Evolutionary conservation across 2,797 vertebrate species (phyloP).

Genomic region (Hoplostethus atlanticus): DNA sequence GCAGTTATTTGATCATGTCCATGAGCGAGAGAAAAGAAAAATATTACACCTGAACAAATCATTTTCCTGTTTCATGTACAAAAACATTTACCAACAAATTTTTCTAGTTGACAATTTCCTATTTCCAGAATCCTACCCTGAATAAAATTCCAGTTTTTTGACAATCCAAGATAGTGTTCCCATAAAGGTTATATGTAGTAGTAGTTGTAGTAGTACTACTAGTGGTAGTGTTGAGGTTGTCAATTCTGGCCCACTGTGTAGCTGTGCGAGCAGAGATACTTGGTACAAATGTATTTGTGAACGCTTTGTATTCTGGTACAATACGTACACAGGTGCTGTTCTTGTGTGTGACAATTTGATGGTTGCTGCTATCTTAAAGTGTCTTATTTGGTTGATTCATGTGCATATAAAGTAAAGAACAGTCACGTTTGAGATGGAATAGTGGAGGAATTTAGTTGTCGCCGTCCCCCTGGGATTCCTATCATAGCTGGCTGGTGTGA

Average conservation of each 20-base stretch:
- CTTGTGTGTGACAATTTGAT: conserved; percentile 62
- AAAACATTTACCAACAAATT: conserved; percentile 10
- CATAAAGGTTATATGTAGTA: neutral
- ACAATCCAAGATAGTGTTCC: conserved; percentile 4
- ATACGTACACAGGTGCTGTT: conserved; percentile 41
- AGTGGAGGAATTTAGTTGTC: conserved; percentile 68
- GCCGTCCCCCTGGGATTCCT: conserved; percentile 75
- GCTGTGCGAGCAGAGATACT: neutral
- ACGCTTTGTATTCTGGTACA: conserved; percentile 26
- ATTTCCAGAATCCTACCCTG: neutral
- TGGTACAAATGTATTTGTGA: neutral
- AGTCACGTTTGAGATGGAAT: conserved; percentile 65
- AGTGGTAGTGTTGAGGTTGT: neutral
- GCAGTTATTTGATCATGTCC: conserved; percentile 1
- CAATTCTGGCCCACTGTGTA: conserved; percentile 14
- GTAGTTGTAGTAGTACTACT: neutral
- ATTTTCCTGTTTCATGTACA: conserved; percentile 4
- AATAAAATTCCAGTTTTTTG: conserved; percentile 4
- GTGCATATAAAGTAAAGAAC: conserved; percentile 71
- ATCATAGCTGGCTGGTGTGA: conserved; percentile 81
- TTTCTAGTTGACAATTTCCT: neutral
- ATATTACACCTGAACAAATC: conserved; percentile 2
- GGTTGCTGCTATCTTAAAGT: conserved; percentile 50
- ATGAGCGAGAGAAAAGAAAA: neutral
- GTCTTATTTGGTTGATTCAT: conserved; percentile 71